Base-by-base conservation (phyloP, 1,140 invertebrate species). In the Nymphalis io region DNA sequence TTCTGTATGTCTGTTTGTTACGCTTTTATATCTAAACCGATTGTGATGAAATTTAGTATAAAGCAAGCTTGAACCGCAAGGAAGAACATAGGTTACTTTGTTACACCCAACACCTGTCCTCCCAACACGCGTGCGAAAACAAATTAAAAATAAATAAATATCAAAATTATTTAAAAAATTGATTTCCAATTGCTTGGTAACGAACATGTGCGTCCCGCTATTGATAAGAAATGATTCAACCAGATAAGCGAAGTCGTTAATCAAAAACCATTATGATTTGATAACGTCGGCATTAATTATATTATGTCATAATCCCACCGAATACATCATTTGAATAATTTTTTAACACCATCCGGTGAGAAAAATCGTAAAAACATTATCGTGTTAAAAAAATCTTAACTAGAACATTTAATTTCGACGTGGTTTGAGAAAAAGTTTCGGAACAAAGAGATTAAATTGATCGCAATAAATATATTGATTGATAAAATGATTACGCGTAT, bases 391-490 rank as follows among this genome's bases (percentile, higher is more conserved):
- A 38, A 44, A 6, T 16, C 8, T 15, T 33, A 6, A 8, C 3
- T 58, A 46, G 2, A 13, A 6, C 12, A 6, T 8, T 16, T 12
- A 16, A 33, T 66, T 46, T 33, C 13, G 21, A 5, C n/a, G n/a
- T 12, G 15, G 58, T 46, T 33, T 12, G 20, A 44, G 63, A 33
- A 66, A 66, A 66, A 13, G 23, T 53, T 16, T 18, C 13, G 55
- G 53, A 66, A 66, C 63, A 58, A 42, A n/a, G 21, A 51, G 63
- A 66, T 66, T 66, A 66, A 27, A 40, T 23, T 44, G 38, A 42
- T 57, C 27, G 18, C 38, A 55, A 57, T 42, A 57, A 38, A 65
- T 12, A 12, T 61, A n/a, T 18, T 46, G 42, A 46, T n/a, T 1
- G 60, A 51, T 63, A 27, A 46, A 6, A 38, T 39, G 62, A 64